Evolutionary conservation across 2,888 invertebrate species (phyloP), one percentile per base, ranked within the genome.

Genomic region (Steromphala cineraria): DNA sequence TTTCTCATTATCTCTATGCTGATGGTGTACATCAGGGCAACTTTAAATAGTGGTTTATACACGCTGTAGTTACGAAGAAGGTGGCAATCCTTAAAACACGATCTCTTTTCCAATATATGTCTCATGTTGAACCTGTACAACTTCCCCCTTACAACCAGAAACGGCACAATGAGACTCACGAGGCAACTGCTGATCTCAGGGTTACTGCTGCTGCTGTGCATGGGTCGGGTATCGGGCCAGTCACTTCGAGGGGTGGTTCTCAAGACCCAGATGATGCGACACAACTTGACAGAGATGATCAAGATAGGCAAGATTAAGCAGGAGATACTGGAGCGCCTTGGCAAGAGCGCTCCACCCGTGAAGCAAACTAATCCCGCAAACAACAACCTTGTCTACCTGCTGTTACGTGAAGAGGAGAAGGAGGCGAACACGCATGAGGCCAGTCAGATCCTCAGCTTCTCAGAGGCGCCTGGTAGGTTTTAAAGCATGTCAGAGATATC

Each of bases 381-480:
- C 62, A 62, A 62, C 13, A 28, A 62, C 62, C 24, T 15, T 5
- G 28, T 24, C 62, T 62, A 62, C 28, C 62, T 15, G n/a, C 13
- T 62, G 62, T 24, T 28, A 13, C 24, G 28, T 5, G 62, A 15
- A 28, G 28, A 24, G 62, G 62, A 28, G 28, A 62, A 46, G 19
- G 52, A 75, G 53, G 75, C 46, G 21, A 19, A 36, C 5, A 28
- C 67, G 8, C 31, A 5, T 3, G 75, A 75, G 24, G 52, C 52
- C 13, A 75, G 52, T 24, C 52, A 75, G 52, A 75, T 75, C 24
- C 40, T 75, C 21, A 75, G 75, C 53, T 75, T 75, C 28, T 75
- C 75, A 52, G 75, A 75, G 52, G 46, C 75, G 15, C 75, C 75
- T 2, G 75, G 75, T 75, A 24, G 52, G 75, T n/a, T n/a, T n/a